These are phyloP conservation scores for Therioaphis trifolii DNA, from an alignment of 2,888 invertebrate species.

Conservation along the genomic window DNA sequence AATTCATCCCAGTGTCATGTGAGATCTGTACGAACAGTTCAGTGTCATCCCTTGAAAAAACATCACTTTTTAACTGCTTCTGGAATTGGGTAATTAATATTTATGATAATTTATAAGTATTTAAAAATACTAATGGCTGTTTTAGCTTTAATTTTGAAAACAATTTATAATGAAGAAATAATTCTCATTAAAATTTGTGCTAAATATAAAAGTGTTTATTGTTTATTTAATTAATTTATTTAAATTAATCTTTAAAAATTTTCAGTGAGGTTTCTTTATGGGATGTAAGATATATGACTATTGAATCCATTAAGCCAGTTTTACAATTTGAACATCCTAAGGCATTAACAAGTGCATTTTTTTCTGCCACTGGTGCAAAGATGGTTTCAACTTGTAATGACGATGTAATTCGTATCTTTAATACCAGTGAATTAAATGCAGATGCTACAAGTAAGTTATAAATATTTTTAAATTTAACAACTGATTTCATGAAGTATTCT, in stretches of 20 bases:
- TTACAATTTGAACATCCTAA: constrained; percentile 65
- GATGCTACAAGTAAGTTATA: constrained; percentile 53
- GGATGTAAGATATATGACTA: constrained; percentile 68
- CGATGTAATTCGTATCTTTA: constrained; percentile 68
- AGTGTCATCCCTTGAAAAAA: constrained; percentile 68
- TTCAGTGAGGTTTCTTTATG: constrained; percentile 68
- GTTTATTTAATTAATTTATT: no score
- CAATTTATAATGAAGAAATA: no score
- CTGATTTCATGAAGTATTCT: no score
- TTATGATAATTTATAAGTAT: constrained; percentile 22
- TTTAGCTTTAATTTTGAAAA: constrained; percentile 38
- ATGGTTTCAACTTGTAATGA: constrained; percentile 69
- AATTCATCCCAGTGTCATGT: constrained; percentile 66
- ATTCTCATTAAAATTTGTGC: no score
- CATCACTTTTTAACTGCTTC: constrained; percentile 69
- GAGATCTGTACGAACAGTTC: constrained; percentile 68
- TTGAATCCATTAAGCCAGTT: constrained; percentile 65
- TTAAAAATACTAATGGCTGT: not conserved
- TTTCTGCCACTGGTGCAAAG: constrained; percentile 69
- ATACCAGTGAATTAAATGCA: constrained; percentile 43
- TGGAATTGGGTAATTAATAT: constrained; percentile 67
- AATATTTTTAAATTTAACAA: no score
- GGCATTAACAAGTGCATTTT: constrained; percentile 69
- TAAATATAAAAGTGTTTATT: no score
- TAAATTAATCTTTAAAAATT: constrained; percentile 5